Evolutionary conservation across 2,797 vertebrate species (phyloP).

Genomic region (Pristis pectinata): DNA sequence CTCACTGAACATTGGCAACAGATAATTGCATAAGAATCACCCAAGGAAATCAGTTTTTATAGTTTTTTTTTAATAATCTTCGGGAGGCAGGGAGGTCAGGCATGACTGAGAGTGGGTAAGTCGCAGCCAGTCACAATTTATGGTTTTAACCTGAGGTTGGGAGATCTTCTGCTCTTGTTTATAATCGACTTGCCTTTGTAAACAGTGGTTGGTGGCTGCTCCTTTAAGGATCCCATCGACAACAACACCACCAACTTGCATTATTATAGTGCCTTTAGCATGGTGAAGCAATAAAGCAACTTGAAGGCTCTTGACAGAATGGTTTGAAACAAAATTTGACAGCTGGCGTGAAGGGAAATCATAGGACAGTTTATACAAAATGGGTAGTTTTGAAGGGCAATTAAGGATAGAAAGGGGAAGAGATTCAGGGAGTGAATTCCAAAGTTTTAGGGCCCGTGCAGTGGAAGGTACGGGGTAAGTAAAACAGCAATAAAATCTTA

Average conservation of each 20-base stretch:
- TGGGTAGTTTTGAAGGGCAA: not conserved
- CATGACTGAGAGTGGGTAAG: not conserved
- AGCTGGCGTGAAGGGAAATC: too few relatives aligned
- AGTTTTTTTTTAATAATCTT: not conserved
- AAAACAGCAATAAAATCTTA: too few relatives aligned
- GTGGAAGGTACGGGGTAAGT: not conserved
- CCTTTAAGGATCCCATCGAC: too few relatives aligned
- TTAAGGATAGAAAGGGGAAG: not conserved
- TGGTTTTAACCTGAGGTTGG: not conserved
- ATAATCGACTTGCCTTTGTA: too few relatives aligned
- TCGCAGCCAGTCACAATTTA: too few relatives aligned
- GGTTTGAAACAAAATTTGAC: too few relatives aligned
- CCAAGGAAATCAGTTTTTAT: not conserved
- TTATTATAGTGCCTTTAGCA: too few relatives aligned
- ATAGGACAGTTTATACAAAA: not conserved
- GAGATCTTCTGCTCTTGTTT: too few relatives aligned
- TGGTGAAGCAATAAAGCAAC: too few relatives aligned
- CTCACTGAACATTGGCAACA: not conserved
- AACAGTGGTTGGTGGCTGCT: too few relatives aligned
- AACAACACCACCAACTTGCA: too few relatives aligned
- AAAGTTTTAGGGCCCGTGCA: not conserved
- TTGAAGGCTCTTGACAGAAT: too few relatives aligned
- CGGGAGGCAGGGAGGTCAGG: not conserved
- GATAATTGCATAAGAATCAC: not conserved
- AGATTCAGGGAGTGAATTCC: not conserved